phyloP scores from a whole-genome alignment of 2,113 vertebrate genomes.

The Tachuris rubrigastra region DNA sequence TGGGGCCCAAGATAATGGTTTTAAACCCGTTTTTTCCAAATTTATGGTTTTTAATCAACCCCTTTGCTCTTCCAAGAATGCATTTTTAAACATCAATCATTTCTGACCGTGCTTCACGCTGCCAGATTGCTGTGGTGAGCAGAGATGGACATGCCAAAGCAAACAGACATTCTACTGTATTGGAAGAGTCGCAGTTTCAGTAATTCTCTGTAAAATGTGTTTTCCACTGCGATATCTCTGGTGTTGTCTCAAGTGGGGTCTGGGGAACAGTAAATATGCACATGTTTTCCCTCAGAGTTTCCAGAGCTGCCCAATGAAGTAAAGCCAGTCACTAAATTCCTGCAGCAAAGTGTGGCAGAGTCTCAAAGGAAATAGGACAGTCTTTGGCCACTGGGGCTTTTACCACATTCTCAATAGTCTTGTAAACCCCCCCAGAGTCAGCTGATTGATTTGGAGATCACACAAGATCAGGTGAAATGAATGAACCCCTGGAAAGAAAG shows the following conservation, averaged over 20 bases:
- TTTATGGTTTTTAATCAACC: not conserved
- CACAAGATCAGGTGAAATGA: not conserved
- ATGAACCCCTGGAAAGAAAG: not conserved
- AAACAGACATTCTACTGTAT: not conserved
- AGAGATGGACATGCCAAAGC: not conserved
- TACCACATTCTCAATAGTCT: rapidly evolving
- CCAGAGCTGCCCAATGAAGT: not conserved
- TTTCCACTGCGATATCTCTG: not conserved
- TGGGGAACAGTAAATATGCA: not conserved
- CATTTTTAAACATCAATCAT: not conserved
- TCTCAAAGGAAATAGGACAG: not conserved
- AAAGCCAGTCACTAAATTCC: not conserved
- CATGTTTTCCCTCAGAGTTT: not conserved
- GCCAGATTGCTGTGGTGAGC: not conserved
- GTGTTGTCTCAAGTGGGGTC: not conserved
- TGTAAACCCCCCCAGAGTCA: not conserved
- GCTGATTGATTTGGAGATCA: not conserved
- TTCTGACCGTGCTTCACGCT: not conserved
- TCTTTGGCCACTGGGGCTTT: not conserved
- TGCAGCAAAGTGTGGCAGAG: not conserved
- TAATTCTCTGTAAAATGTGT: not conserved
- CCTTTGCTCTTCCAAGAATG: not conserved
- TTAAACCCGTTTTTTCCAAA: not conserved
- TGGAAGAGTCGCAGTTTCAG: not conserved
- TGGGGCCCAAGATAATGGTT: not conserved